Base-by-base conservation (phyloP, 2,113 vertebrate genomes). In the Mohoua ochrocephala region DNA sequence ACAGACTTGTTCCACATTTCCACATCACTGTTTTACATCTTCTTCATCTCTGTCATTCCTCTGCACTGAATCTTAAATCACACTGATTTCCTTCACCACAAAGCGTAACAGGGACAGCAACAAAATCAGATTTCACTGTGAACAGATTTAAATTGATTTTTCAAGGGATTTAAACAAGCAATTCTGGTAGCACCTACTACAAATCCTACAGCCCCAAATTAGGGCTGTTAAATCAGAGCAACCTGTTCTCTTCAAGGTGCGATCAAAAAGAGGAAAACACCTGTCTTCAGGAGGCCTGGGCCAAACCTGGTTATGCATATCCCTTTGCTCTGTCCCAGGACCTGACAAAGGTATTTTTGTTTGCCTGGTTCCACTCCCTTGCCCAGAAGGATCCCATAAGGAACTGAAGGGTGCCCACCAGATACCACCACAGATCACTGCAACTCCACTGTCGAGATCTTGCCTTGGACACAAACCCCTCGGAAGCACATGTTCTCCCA, bases 291-390 rank as follows among this genome's bases (percentile, higher is more conserved):
- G 45, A 77, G 42, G 28, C 22, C 37, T 28, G 31, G 28, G 28
- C 33, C 33, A 64, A 59, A 50, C 18, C 53, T 3, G 1, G 26
- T 9, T 21, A 7, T 9, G 37, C 2, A 1, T 1, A 2, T n/a
- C 9, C 57, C 45, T 56, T 27, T 2, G 1, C n/a, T 33, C 57
- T 35, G n/a, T 1, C 1, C 23, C 57, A 50, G 65, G 17, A 78
- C 27, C 41, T 2, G 1, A 20, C 4, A 10, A 10, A 27, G n/a
- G 24, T 5, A 9, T 6, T 53, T 19, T 10, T 7, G 18, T 33
- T 39, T 35, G 49, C 41, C 64, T 21, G 26, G 30, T 57, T 42
- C 33, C 71, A 33, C 6, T 14, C 12, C 21, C 10, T 18, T 4
- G 1, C 31, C 9, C 57, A 68, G 49, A 23, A 26, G 47, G 41